Conservation (phyloP, 1,140 invertebrate genomes). For the Aphidius ervi region DNA sequence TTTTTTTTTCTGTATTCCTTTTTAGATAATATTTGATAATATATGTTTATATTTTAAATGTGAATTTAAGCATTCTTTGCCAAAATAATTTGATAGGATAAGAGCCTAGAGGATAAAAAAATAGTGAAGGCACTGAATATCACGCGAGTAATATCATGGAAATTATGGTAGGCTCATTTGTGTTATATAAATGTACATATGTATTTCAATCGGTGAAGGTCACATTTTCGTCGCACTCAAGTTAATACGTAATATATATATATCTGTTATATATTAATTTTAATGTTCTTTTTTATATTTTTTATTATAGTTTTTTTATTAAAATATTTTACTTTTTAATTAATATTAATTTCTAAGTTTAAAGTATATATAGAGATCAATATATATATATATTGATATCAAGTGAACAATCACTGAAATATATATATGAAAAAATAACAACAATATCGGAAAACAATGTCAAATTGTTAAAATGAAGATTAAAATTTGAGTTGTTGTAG, state of each 20-base stretch:
- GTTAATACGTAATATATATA: background rate
- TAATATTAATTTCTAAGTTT: no score
- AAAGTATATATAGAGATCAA: no score
- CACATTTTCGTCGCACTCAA: conserved; percentile 19
- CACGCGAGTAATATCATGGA: conserved; percentile 18
- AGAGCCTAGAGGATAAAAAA: background rate
- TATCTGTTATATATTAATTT: conserved; percentile 2
- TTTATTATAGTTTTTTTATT: background rate
- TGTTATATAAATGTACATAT: background rate
- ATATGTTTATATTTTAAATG: no score
- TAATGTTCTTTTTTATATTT: background rate
- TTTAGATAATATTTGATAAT: background rate
- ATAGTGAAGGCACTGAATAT: background rate
- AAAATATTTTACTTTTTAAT: no score
- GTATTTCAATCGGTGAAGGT: conserved; percentile 19
- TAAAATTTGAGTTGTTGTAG: no score
- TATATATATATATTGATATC: no score
- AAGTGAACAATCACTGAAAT: no score
- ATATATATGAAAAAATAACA: no score
- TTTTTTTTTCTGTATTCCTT: no score
- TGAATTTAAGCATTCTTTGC: no score
- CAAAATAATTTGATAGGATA: background rate
- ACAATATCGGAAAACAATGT: no score
- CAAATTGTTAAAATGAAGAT: no score
- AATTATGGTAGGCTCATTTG: conserved; percentile 19